A percentile compares a stretch with the other conserved stretches of the same genome.
Evolutionary conservation across 2,113 vertebrate genomes (phyloP).

Genomic region (Galemys pyrenaicus): DNA sequence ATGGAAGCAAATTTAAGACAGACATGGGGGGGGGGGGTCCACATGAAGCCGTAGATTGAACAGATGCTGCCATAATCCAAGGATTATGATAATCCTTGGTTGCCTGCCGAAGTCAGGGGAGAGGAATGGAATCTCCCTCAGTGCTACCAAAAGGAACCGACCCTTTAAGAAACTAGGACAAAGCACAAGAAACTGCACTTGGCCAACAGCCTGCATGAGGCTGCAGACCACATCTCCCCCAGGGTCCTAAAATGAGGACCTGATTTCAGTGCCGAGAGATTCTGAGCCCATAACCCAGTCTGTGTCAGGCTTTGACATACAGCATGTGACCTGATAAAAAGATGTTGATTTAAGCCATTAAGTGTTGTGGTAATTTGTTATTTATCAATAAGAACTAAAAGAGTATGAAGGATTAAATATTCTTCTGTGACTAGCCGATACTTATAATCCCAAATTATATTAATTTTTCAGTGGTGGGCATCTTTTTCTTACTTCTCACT

Average conservation of each 20-base stretch:
- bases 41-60: not conserved
- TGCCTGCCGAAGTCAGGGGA: not conserved
- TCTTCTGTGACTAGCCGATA: not conserved
- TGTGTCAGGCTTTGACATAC: not conserved
- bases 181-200: not conserved
- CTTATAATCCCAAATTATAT: not conserved
- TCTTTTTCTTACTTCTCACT: not conserved
- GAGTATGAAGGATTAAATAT: not conserved
- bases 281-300: not conserved
- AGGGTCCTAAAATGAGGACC: not conserved
- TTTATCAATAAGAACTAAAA: not conserved
- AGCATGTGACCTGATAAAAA: not conserved
- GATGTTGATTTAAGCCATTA: not conserved
- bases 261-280: fast-evolving
- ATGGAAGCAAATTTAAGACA: too few relatives aligned
- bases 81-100: fast-evolving
- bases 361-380: not conserved
- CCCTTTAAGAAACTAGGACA: not conserved
- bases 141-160: not conserved
- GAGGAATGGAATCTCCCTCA: not conserved
- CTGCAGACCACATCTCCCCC: too few relatives aligned
- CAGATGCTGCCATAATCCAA: not conserved
- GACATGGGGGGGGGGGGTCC: not conserved
- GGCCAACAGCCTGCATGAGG: not conserved
- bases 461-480: not conserved